These are phyloP conservation scores for Cynocephalus volans DNA, from an alignment of 2,113 vertebrate genomes.

Conservation along the genomic window DNA sequence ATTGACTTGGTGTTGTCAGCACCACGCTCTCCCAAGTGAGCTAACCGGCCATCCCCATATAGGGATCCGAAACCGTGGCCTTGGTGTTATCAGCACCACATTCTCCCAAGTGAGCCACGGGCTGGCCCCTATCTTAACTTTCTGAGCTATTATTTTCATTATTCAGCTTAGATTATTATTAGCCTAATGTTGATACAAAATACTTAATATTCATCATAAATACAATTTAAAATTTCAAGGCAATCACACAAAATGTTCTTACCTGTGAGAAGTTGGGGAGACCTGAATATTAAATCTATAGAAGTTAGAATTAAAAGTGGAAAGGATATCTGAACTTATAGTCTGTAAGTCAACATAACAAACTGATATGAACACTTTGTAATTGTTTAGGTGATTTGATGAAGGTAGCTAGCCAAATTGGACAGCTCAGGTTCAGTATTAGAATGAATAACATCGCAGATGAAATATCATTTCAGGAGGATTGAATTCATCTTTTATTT, in stretches of 20 bases:
- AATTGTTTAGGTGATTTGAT: constrained; percentile 18
- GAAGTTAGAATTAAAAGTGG: constrained; percentile 37
- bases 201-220: constrained; percentile 14
- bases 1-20: too few species aligned
- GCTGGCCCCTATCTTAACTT: neutral
- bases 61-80: too few species aligned
- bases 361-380: neutral
- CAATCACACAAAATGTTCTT: neutral
- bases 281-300: neutral
- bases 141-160: constrained; percentile 31
- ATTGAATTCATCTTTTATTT: neutral
- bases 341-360: neutral
- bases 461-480: neutral
- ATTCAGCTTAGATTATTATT: constrained; percentile 33
- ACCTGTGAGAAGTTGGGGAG: neutral
- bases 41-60: too few species aligned
- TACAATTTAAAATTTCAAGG: neutral
- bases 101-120: too few species aligned
- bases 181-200: neutral
- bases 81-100: too few species aligned
- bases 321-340: neutral
- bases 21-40: too few species aligned
- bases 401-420: neutral
- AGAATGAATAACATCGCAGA: neutral
- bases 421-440: neutral